phyloP scores from a whole-genome alignment of 2,113 vertebrate species.

The Embiotoca jacksoni region DNA sequence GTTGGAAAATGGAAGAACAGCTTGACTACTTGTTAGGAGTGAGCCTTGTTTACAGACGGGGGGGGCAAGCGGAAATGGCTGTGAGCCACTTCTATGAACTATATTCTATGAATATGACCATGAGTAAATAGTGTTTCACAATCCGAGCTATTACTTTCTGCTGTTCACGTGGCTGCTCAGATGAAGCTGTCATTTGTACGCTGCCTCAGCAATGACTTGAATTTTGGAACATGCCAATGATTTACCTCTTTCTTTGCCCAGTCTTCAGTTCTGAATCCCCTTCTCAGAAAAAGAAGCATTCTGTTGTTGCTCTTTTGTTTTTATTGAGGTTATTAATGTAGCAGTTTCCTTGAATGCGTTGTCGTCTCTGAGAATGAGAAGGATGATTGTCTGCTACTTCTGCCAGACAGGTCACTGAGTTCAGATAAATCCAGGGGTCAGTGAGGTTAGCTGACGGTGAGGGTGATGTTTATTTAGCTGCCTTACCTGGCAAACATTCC shows the following conservation, averaged over 20 bases:
- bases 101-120: neutral
- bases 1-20: slow-evolving; percentile 51
- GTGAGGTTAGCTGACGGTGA: slow-evolving; percentile 5
- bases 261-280: slow-evolving; percentile 1
- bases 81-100: slow-evolving; percentile 38
- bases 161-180: slow-evolving; percentile 45
- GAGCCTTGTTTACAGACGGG: slow-evolving; percentile 55
- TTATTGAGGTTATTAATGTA: slow-evolving; percentile 33
- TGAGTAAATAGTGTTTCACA: slow-evolving; percentile 65
- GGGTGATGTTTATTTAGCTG: slow-evolving; percentile 48
- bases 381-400: slow-evolving; percentile 29
- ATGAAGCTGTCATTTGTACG: slow-evolving; percentile 25
- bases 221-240: neutral
- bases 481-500: slow-evolving; percentile 19
- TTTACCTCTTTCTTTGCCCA: neutral
- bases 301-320: slow-evolving; percentile 3
- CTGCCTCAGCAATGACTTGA: slow-evolving; percentile 5
- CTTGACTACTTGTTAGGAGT: slow-evolving; percentile 47
- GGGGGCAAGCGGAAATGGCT: slow-evolving; percentile 43
- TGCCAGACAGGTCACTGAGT: slow-evolving; percentile 28
- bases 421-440: slow-evolving; percentile 44
- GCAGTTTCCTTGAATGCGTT: slow-evolving; percentile 33
- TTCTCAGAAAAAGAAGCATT: neutral
- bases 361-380: slow-evolving; percentile 31
- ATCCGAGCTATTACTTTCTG: slow-evolving; percentile 45